Percentiles rank a stretch among this genome's conserved stretches.
These are phyloP conservation scores for Drosophila flavopinicola DNA, from an alignment of 2,888 invertebrate genomes.

Conservation along the genomic window DNA sequence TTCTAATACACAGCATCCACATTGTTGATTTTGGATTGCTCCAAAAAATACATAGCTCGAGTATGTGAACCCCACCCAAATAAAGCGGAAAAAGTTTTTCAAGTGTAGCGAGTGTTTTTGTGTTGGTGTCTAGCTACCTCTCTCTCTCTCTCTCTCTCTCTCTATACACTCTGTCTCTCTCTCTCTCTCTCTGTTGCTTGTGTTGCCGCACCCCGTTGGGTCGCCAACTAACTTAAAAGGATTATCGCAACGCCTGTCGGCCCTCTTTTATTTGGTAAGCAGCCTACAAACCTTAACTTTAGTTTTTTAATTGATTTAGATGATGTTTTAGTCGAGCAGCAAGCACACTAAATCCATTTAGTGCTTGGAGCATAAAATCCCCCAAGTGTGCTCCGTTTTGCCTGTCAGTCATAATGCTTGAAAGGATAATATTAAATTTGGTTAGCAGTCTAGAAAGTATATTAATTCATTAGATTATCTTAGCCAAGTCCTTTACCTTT, in stretches of 20 bases:
- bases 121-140: constrained; percentile 22
- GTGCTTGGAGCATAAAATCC: not conserved
- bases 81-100: constrained; percentile 58
- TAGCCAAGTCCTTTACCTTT: no score
- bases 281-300: constrained; percentile 11
- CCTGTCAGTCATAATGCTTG: no score
- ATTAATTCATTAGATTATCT: no score
- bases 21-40: constrained; percentile 1
- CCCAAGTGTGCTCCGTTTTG: no score
- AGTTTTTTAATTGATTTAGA: constrained; percentile 45
- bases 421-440: no score
- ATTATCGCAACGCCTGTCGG: constrained; percentile 49
- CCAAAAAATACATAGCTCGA: constrained; percentile 4
- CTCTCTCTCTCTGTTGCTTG: constrained; percentile 18
- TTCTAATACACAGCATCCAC: not conserved
- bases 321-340: constrained; percentile 7
- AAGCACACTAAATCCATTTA: constrained; percentile 20
- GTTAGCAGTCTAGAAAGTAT: no score
- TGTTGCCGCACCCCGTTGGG: constrained; percentile 68
- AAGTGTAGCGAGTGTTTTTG: constrained; percentile 61
- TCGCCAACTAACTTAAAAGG: constrained; percentile 58
- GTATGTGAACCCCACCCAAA: constrained; percentile 67
- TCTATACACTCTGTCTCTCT: not conserved
- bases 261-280: constrained; percentile 55
- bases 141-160: not conserved